Percentiles rank a stretch among this genome's conserved stretches.
These are phyloP conservation scores for Chrysocyon brachyurus DNA, from an alignment of 2,797 vertebrate genomes.

Conservation along the genomic window DNA sequence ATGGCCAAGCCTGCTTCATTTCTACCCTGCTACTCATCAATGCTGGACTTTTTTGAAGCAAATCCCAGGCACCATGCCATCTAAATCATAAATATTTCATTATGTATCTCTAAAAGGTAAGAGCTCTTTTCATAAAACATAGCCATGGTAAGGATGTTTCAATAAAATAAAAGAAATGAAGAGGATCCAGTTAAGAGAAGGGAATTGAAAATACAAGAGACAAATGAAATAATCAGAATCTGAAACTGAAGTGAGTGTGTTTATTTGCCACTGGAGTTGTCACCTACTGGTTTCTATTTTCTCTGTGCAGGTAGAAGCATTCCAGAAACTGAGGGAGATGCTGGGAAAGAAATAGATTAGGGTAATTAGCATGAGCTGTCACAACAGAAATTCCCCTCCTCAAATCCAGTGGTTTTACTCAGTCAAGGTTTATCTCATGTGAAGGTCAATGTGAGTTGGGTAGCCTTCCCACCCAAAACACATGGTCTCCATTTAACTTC, in stretches of 20 bases:
- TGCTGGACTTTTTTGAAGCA: not conserved
- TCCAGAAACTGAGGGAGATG: not conserved
- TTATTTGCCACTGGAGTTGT: not conserved
- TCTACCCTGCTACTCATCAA: too few species aligned
- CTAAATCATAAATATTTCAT: not conserved
- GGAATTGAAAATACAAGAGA: too few species aligned
- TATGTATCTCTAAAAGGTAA: not conserved
- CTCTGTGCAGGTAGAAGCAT: not conserved
- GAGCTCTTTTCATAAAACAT: not conserved
- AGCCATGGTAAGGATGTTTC: not conserved
- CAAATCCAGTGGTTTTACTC: too few species aligned
- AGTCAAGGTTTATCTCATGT: not conserved
- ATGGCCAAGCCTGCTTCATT: not conserved
- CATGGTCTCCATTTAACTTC: not conserved
- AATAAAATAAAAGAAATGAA: not conserved
- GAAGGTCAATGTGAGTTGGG: not conserved
- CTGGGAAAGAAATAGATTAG: not conserved
- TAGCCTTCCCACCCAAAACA: not conserved
- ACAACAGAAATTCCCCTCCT: fast-evolving
- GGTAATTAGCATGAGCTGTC: not conserved
- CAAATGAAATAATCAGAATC: not conserved
- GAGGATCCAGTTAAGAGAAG: not conserved
- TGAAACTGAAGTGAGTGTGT: too few species aligned
- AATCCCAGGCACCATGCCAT: not conserved
- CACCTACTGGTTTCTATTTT: not conserved